Conservation (phyloP, 92 coral and sea anemone species). For the Bergia sp. region DNA sequence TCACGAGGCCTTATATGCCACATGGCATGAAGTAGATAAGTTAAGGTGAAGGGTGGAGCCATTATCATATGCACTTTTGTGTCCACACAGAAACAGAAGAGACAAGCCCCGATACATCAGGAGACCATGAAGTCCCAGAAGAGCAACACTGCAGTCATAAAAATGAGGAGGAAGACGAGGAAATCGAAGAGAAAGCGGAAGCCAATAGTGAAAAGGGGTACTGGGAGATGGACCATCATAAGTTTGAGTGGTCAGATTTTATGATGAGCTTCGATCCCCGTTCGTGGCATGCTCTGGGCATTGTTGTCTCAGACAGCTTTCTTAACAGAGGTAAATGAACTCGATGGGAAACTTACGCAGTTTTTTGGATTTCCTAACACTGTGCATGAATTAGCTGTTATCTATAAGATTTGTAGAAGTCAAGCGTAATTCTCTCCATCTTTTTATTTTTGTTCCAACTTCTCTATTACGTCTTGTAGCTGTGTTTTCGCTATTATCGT, state of each 20-base stretch:
- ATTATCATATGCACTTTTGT: neutral
- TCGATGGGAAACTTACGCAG: neutral
- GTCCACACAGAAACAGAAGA: slow-evolving; percentile 10
- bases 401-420: too few species aligned
- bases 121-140: slow-evolving; percentile 14
- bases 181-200: slow-evolving; percentile 43
- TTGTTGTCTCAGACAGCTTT: slow-evolving; percentile 84
- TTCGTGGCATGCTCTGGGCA: slow-evolving; percentile 96
- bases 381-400: too few species aligned
- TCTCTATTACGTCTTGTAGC: too few species aligned
- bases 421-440: too few species aligned
- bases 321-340: slow-evolving; percentile 73
- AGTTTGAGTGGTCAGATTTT: slow-evolving; percentile 92
- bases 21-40: too few species aligned
- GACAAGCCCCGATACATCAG: neutral
- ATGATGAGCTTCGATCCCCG: slow-evolving; percentile 81
- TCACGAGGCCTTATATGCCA: too few species aligned
- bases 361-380: too few species aligned
- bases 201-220: slow-evolving; percentile 55
- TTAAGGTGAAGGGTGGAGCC: too few species aligned
- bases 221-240: slow-evolving; percentile 93
- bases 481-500: too few species aligned
- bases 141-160: slow-evolving; percentile 22
- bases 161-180: slow-evolving; percentile 26
- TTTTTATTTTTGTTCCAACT: too few species aligned